A percentile compares a stretch with the other conserved stretches of the same genome.
phyloP scores from a whole-genome alignment of 92 coral and sea anemone genomes.

The Parazoanthus darwini region DNA sequence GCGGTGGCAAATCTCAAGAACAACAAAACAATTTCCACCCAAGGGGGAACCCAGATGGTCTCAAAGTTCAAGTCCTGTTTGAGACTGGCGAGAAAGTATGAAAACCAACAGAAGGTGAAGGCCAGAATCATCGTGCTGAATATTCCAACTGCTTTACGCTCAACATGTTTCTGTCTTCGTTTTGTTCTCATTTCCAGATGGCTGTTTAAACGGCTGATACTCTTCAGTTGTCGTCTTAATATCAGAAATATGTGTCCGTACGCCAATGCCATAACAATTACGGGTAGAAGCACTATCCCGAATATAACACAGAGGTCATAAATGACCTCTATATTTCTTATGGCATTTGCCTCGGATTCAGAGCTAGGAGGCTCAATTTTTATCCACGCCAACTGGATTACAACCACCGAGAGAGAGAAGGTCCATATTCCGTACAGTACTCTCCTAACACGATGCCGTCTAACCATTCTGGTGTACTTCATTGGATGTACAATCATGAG shows the following conservation, averaged over 20 bases:
- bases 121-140: slow-evolving; percentile 70
- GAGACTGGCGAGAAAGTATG: slow-evolving; percentile 64
- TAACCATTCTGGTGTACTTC: slow-evolving; percentile 45
- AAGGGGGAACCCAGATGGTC: slow-evolving; percentile 39
- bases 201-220: slow-evolving; percentile 61
- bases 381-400: slow-evolving; percentile 66
- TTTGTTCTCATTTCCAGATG: slow-evolving; percentile 50
- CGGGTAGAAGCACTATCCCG: slow-evolving; percentile 56
- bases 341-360: slow-evolving; percentile 3
- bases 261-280: slow-evolving; percentile 64
- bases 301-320: slow-evolving; percentile 65
- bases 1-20: slow-evolving; percentile 61
- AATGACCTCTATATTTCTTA: slow-evolving; percentile 30
- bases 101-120: slow-evolving; percentile 71
- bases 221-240: slow-evolving; percentile 51
- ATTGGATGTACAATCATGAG: slow-evolving; percentile 68
- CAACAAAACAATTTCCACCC: slow-evolving; percentile 54
- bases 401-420: slow-evolving; percentile 51
- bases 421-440: slow-evolving; percentile 55
- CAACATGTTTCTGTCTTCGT: slow-evolving; percentile 53
- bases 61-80: slow-evolving; percentile 53
- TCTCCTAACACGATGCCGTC: slow-evolving; percentile 4
- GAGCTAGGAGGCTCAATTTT: not conserved
- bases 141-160: slow-evolving; percentile 59
- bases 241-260: slow-evolving; percentile 66